Base-by-base conservation (phyloP, 2,113 vertebrate genomes). In the Cinclus cinclus region DNA sequence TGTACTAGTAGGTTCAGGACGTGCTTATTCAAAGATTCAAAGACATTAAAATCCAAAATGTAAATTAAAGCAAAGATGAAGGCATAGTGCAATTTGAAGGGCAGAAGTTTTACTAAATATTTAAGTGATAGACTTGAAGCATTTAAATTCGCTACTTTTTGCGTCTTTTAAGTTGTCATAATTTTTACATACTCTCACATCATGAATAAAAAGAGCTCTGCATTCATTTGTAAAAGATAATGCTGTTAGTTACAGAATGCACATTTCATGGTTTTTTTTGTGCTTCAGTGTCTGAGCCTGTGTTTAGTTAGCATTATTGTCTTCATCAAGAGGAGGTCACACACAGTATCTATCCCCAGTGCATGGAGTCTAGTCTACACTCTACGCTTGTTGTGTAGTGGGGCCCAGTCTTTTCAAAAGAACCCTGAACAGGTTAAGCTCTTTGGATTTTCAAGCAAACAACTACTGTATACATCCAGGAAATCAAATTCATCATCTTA, bases 371-470 rank as follows among this genome's bases (percentile, higher is more conserved):
- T 23, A 12, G 16, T 65, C 50, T 58, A 1, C 55, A 23, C 12
- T 50, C 42, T 23, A 12, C 15, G 11, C 0, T 3, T 1, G 2
- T 21, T 0, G 1, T 1, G 3, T 24, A 11, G 37, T 23, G 11
- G 25, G 24, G 14, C 16, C 16, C 60, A 42, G 24, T 59, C 24
- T 78, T 81, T 91, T 63, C 47, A 44, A 35, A 89, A 84, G 35
- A 64, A 30, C 13, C 33, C 22, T 53, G 10, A 65, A 55, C 17
- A 20, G 25, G 46, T 50, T 67, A 53, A 75, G 35, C 39, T 78
- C 42, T 58, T 68, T 31, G 25, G 33, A 87, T 60, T 83, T 86
- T 78, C 86, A 20, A 75, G 52, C 39, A 63, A 33, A 10, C 5
- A 35, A 10, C 37, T 74, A 13, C 58, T 73, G 15, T 76, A 76